Evolutionary conservation across 2,888 invertebrate genomes (phyloP).

Genomic region (Macroteleia sp.): DNA sequence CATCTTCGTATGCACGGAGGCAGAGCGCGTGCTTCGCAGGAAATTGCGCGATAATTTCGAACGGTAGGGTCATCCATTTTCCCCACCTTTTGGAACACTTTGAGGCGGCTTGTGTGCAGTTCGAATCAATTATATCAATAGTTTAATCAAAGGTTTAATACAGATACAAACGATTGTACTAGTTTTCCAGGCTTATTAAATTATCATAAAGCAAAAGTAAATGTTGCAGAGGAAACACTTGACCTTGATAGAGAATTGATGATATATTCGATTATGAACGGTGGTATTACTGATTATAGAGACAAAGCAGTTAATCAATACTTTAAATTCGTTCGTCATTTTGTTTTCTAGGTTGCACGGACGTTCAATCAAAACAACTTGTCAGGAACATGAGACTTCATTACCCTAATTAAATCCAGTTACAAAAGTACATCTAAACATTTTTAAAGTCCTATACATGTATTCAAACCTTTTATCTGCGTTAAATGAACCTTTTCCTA

Average conservation of each 20-base stretch:
- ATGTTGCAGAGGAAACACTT: conserved; percentile 31
- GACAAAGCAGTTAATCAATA: conserved; percentile 34
- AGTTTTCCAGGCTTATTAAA: conserved; percentile 47
- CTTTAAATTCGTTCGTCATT: conserved; percentile 34
- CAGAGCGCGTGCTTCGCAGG: conserved; percentile 72
- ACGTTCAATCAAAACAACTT: conserved; percentile 12
- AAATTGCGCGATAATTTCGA: conserved; percentile 76
- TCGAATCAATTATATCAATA: conserved; percentile 44
- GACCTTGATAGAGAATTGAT: conserved; percentile 54
- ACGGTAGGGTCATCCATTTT: conserved; percentile 32
- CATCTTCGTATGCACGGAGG: conserved; percentile 3
- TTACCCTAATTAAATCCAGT: too few species aligned
- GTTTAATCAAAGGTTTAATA: conserved; percentile 29
- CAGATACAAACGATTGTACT: conserved; percentile 21
- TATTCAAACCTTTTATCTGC: too few species aligned
- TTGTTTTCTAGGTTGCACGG: conserved; percentile 30
- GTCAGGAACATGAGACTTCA: not conserved
- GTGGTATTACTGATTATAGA: conserved; percentile 14
- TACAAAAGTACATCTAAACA: too few species aligned
- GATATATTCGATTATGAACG: conserved; percentile 39
- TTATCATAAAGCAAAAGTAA: conserved; percentile 56
- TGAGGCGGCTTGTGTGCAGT: conserved; percentile 10
- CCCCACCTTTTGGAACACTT: conserved; percentile 32
- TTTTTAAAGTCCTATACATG: too few species aligned
- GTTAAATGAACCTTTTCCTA: too few species aligned